phyloP scores from a whole-genome alignment of 2,888 invertebrate genomes.

The Azorinus chamasolen region DNA sequence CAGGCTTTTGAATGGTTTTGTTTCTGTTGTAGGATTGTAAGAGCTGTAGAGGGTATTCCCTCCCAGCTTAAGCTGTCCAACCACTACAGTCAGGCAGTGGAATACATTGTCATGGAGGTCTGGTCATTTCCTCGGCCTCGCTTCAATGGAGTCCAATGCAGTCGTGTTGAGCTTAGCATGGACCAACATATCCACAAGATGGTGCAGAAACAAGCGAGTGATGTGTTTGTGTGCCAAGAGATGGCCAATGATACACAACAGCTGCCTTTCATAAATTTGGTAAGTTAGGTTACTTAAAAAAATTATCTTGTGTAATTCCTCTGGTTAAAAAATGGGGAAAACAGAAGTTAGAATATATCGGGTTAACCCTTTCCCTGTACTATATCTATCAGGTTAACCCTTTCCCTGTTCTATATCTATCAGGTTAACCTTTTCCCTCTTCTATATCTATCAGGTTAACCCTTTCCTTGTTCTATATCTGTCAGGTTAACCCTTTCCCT shows the following conservation, averaged over 20 bases:
- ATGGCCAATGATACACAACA: slow-evolving; percentile 40
- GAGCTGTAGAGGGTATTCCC: slow-evolving; percentile 60
- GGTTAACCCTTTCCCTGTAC: too few relatives aligned
- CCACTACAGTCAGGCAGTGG: slow-evolving; percentile 51
- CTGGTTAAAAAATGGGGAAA: too few relatives aligned
- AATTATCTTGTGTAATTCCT: not conserved
- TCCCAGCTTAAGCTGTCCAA: slow-evolving; percentile 36
- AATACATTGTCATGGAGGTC: slow-evolving; percentile 67
- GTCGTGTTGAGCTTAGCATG: slow-evolving; percentile 53
- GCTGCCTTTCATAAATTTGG: slow-evolving; percentile 46
- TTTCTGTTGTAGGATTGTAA: slow-evolving; percentile 45
- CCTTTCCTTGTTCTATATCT: too few relatives aligned
- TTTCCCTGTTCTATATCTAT: too few relatives aligned
- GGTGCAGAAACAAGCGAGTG: slow-evolving; percentile 40
- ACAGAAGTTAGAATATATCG: too few relatives aligned
- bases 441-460: too few relatives aligned
- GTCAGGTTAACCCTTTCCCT: too few relatives aligned
- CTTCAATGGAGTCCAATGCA: slow-evolving; percentile 65
- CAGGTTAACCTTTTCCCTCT: too few relatives aligned
- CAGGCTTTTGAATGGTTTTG: too few relatives aligned
- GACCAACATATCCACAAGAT: slow-evolving; percentile 45
- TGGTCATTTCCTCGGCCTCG: slow-evolving; percentile 42
- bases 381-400: too few relatives aligned
- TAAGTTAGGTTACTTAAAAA: slow-evolving; percentile 23
- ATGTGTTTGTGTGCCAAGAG: slow-evolving; percentile 55